A percentile compares a stretch with the other conserved stretches of the same genome.
Conservation (phyloP, 2,888 invertebrate genomes). For the Diaprepes abbreviatus region DNA sequence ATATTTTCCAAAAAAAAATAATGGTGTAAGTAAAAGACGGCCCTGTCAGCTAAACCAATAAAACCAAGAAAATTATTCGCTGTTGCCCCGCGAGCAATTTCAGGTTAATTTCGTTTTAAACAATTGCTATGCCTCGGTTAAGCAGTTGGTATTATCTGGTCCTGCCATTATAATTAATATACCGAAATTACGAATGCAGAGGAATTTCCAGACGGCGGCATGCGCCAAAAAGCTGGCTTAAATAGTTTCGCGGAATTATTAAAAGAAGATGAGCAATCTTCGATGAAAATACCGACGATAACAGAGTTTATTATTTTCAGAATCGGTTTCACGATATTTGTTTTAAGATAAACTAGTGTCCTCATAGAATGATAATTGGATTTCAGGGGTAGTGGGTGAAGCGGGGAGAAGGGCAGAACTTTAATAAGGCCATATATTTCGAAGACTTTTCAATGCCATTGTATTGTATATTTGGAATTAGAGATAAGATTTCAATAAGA, state of each 20-base stretch:
- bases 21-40: not conserved
- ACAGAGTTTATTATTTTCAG: too few species aligned
- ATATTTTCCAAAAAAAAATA: too few species aligned
- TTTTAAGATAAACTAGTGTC: too few species aligned
- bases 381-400: too few species aligned
- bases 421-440: too few species aligned
- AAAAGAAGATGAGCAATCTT: not conserved
- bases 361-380: too few species aligned
- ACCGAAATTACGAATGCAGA: constrained; percentile 30
- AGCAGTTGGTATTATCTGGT: constrained; percentile 35
- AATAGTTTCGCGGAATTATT: constrained; percentile 19
- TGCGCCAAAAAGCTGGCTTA: constrained; percentile 13
- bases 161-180: constrained; percentile 31
- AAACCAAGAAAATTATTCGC: constrained; percentile 13
- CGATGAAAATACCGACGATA: not conserved
- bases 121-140: constrained; percentile 35
- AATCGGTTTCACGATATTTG: too few species aligned
- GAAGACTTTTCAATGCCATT: too few species aligned
- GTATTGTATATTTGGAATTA: too few species aligned
- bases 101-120: constrained; percentile 36
- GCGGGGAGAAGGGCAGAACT: too few species aligned
- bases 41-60: not conserved
- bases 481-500: too few species aligned
- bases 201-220: constrained; percentile 15
- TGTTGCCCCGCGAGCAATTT: constrained; percentile 9